Evolutionary conservation across 92 coral and sea anemone species (phyloP).

Genomic region (Phenganax stokvisi): DNA sequence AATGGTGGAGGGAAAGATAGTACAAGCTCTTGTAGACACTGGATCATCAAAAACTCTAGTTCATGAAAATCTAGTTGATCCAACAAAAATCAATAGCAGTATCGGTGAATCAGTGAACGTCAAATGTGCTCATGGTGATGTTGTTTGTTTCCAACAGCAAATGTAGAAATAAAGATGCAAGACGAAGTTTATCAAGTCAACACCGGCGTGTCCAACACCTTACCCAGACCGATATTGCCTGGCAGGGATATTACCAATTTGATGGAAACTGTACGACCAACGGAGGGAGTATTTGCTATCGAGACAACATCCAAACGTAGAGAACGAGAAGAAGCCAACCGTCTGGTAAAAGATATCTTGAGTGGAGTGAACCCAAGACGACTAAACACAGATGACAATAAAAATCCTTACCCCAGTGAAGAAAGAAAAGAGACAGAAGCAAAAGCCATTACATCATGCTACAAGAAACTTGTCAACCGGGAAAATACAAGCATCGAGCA

Average conservation of each 20-base stretch:
- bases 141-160: constrained; percentile 43
- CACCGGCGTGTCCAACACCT: neutral
- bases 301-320: neutral
- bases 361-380: neutral
- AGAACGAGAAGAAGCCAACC: constrained; percentile 7
- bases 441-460: too few relatives aligned
- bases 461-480: too few relatives aligned
- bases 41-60: constrained; percentile 37
- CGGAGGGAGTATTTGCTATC: neutral
- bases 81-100: constrained; percentile 28
- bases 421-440: neutral
- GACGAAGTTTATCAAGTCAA: constrained; percentile 23
- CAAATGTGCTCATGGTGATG: constrained; percentile 45
- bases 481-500: too few relatives aligned
- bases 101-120: neutral
- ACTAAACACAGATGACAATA: neutral
- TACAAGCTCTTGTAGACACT: constrained; percentile 3
- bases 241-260: constrained; percentile 40
- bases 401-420: neutral
- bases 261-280: neutral
- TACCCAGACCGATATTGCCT: constrained; percentile 41
- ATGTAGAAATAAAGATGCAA: constrained; percentile 33
- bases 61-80: neutral
- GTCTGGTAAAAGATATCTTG: neutral
- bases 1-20: too few relatives aligned